Conservation (phyloP, 2,888 invertebrate species). For the Alviniconcha strummeri region DNA sequence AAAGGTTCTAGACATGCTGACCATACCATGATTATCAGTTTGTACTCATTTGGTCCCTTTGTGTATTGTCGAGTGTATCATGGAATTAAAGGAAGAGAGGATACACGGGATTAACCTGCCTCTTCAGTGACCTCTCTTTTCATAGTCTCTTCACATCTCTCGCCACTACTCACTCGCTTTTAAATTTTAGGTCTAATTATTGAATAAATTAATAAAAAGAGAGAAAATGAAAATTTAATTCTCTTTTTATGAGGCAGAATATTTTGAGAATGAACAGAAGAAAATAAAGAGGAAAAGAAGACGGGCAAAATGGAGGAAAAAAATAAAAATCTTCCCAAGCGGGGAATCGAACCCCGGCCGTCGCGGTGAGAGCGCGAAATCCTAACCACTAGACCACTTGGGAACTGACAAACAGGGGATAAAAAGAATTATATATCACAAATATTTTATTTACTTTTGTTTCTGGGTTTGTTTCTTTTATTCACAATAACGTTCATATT, state of each 20-base stretch:
- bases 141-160: no score
- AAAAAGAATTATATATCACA: not conserved
- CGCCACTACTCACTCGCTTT: no score
- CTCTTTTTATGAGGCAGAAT: not conserved
- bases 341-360: slow-evolving; percentile 41
- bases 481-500: not conserved
- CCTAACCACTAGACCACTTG: slow-evolving; percentile 31
- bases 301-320: not conserved
- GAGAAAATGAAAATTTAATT: no score
- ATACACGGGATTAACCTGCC: no score
- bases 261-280: not conserved
- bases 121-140: no score
- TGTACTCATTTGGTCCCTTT: no score
- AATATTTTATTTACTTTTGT: not conserved
- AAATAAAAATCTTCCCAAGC: slow-evolving; percentile 34
- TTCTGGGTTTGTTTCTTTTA: not conserved
- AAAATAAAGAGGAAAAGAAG: not conserved
- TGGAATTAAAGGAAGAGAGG: no score
- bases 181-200: no score
- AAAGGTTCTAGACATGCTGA: no score
- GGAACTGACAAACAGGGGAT: not conserved
- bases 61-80: no score
- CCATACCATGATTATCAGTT: no score
- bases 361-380: slow-evolving; percentile 37
- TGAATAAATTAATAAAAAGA: no score